These are phyloP conservation scores for Perithous albicinctus DNA, from an alignment of 2,888 invertebrate genomes.

Conservation along the genomic window DNA sequence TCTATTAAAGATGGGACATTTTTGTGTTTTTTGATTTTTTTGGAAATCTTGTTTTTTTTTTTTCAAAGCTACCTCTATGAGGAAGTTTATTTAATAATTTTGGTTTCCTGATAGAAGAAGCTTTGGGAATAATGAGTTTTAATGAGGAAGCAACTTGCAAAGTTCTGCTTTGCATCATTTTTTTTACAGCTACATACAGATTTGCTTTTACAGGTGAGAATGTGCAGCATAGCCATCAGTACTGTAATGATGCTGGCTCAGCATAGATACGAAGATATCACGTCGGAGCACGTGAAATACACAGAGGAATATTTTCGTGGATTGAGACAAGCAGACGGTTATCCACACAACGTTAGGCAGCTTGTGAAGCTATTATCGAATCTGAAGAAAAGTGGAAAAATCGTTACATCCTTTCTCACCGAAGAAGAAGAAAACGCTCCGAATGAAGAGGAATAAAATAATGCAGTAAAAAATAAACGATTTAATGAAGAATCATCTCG, in stretches of 20 bases:
- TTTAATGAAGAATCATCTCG: no score
- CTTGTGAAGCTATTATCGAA: slow-evolving; percentile 60
- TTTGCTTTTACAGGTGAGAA: slow-evolving; percentile 56
- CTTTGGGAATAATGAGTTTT: no score
- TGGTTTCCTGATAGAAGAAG: no score
- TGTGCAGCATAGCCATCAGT: slow-evolving; percentile 69
- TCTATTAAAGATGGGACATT: no score
- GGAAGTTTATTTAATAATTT: no score
- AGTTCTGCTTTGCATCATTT: neutral
- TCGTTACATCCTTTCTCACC: slow-evolving; percentile 20
- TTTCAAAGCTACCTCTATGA: no score
- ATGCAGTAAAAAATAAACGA: slow-evolving; percentile 11
- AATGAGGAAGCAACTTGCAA: no score
- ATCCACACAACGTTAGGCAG: slow-evolving; percentile 67
- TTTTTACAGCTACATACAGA: neutral
- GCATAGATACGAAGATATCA: slow-evolving; percentile 64
- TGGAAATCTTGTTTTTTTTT: no score
- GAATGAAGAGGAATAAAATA: neutral
- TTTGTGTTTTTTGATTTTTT: no score
- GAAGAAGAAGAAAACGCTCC: slow-evolving; percentile 17
- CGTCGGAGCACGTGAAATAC: slow-evolving; percentile 65
- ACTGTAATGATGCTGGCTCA: slow-evolving; percentile 70
- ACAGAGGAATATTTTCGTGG: slow-evolving; percentile 67
- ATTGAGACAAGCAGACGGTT: slow-evolving; percentile 62
- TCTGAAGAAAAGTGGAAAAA: slow-evolving; percentile 59